Evolutionary conservation across 30 jellyfish, hydroid and myxozoan genomes (phyloP), one percentile per base, ranked within the genome.

Genomic region (Aurelia aurita complex sp. Pacific): DNA sequence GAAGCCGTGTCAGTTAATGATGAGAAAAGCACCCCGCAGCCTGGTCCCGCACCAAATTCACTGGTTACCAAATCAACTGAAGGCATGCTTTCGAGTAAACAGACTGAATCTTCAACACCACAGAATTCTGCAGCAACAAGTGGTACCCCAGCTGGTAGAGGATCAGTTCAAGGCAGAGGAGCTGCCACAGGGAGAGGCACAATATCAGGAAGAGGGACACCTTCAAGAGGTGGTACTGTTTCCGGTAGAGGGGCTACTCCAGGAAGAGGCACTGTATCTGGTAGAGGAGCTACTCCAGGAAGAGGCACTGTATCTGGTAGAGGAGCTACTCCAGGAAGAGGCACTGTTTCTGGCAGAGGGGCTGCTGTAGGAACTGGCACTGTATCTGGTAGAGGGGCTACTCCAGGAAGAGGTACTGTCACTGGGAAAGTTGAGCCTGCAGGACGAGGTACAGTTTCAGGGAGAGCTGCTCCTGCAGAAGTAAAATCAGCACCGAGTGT

Each of bases 391-490:
- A 60, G 69, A 60, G 69, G 69, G 69, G 69, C 69, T 60, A 12
- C 81, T 29, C 29, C 81, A 71, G 64, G 81, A 19, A 71, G 81
- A 42, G 81, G 68, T 19, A 15, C 81, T 7, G 23, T 50, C 43
- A 29, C 81, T 32, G 64, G 69, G 19, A 42, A 19, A 29, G 54
- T 14, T 16, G 82, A 16, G 2, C 35, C 64, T 34, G 66, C 75
- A 1, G 40, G 90, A 67, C 66, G 66, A 50, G 82, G 81, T 35
- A 14, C 92, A 60, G 40, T 35, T 4, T 40, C 86, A 17, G 74
- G 62, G 34, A 43, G 86, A 38, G 73, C 76, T 18, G 19, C 74
- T 67, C 63, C 89, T 11, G 76, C 18, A 23, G 5, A 51, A 36
- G 81, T 33, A 32, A 23, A 38, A 0, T 42, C 64, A 32, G 17